A percentile compares a stretch with the other conserved stretches of the same genome.
phyloP scores from a whole-genome alignment of 2,888 invertebrate genomes.

The Eucera pruinosa region DNA sequence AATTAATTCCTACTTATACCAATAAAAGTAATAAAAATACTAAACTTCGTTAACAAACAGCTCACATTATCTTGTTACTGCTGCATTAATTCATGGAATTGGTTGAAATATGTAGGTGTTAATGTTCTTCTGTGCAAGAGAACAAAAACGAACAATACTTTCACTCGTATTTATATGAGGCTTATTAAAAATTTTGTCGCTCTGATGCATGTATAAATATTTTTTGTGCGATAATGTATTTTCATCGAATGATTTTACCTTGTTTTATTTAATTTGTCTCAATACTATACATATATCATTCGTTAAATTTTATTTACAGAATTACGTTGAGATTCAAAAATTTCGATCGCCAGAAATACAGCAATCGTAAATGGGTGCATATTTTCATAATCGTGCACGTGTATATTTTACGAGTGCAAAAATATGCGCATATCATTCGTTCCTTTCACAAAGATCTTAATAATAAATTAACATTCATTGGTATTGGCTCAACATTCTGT shows the following conservation, averaged over 20 bases:
- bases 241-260: slow-evolving; percentile 5
- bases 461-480: slow-evolving; percentile 50
- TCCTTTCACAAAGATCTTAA: not conserved
- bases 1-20: not conserved
- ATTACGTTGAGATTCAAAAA: too few species aligned
- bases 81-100: slow-evolving; percentile 1
- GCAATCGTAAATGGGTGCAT: too few species aligned
- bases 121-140: not conserved
- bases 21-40: not conserved
- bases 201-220: slow-evolving; percentile 24
- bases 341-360: too few species aligned
- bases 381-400: slow-evolving; percentile 12
- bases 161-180: not conserved
- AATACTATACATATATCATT: slow-evolving; percentile 12
- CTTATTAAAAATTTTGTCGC: slow-evolving; percentile 8
- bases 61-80: not conserved
- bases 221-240: not conserved
- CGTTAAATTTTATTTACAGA: slow-evolving; percentile 9
- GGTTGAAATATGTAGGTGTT: slow-evolving; percentile 4
- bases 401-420: slow-evolving; percentile 27
- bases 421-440: slow-evolving; percentile 19
- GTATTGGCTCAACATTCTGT: slow-evolving; percentile 41
- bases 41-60: slow-evolving; percentile 28
- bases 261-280: not conserved
- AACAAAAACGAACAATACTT: not conserved